phyloP scores from a whole-genome alignment of 2,888 invertebrate genomes.

The Incurvaria masculella region DNA sequence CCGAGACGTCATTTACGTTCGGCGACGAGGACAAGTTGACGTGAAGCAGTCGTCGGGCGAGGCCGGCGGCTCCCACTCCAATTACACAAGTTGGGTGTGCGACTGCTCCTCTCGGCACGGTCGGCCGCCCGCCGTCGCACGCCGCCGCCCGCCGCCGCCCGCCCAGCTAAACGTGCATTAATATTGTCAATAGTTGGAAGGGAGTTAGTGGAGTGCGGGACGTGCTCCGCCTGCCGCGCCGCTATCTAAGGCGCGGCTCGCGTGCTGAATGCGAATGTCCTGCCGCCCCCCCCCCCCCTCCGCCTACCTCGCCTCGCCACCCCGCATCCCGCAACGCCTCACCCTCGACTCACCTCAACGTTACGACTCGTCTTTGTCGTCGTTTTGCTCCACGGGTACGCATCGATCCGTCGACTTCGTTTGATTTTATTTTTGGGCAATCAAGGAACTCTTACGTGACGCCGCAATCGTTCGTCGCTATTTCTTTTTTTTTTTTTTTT shows the following conservation, averaged over 20 bases:
- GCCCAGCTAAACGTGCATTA: conserved; percentile 47
- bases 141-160: conserved; percentile 27
- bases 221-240: conserved; percentile 56
- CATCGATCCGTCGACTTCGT: too few relatives aligned
- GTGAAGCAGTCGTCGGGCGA: not conserved
- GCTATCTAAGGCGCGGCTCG: conserved; percentile 52
- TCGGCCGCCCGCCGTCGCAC: conserved; percentile 26
- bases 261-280: conserved; percentile 53
- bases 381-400: too few relatives aligned
- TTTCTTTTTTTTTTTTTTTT: too few relatives aligned
- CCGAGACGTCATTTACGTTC: too few relatives aligned
- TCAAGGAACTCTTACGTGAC: too few relatives aligned
- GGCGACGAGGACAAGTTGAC: not conserved
- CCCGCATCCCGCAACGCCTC: too few relatives aligned
- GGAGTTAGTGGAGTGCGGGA: conserved; percentile 57
- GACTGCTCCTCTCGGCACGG: not conserved
- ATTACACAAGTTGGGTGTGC: not conserved
- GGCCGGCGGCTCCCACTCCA: not conserved
- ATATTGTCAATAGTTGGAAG: conserved; percentile 57
- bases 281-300: conserved; percentile 24
- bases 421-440: too few relatives aligned
- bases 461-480: too few relatives aligned
- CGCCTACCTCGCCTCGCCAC: conserved; percentile 38
- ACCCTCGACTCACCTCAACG: too few relatives aligned
- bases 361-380: too few relatives aligned